Evolutionary conservation across 2,888 invertebrate species (phyloP).

Genomic region (Zonitis immaculata): DNA sequence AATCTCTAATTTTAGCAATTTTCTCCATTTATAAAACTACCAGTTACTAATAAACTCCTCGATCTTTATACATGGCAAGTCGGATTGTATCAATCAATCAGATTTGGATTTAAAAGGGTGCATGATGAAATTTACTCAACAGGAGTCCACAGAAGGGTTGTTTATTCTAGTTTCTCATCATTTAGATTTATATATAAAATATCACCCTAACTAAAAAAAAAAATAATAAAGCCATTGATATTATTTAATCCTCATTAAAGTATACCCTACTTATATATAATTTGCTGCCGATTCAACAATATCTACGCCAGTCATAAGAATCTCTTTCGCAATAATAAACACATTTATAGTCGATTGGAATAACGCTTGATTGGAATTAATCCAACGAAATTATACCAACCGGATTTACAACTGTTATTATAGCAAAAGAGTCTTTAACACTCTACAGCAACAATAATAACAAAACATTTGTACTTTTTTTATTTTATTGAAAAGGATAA

Average conservation of each 20-base stretch:
- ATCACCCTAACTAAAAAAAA: too few relatives aligned
- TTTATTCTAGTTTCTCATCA: background rate
- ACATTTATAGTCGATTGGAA: background rate
- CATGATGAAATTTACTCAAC: background rate
- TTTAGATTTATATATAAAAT: too few relatives aligned
- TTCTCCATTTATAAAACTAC: too few relatives aligned
- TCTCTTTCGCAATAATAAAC: conserved; percentile 14
- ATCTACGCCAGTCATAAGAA: conserved; percentile 14
- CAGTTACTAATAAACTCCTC: background rate
- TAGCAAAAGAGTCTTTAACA: conserved; percentile 2
- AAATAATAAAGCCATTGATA: too few relatives aligned
- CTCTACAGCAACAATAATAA: conserved; percentile 3
- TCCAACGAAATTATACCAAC: conserved; percentile 12
- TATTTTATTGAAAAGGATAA: too few relatives aligned
- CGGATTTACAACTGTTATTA: conserved; percentile 17
- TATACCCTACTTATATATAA: conserved; percentile 15
- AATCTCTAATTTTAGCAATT: too few relatives aligned
- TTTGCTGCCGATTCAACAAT: conserved; percentile 11
- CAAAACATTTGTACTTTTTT: background rate
- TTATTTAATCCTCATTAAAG: conserved; percentile 20
- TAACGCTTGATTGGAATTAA: conserved; percentile 10
- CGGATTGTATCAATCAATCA: background rate
- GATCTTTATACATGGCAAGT: too few relatives aligned
- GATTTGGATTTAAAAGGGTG: background rate
- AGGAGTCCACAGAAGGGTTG: background rate